Percentiles rank a stretch among this genome's conserved stretches.
Conservation (phyloP, 92 coral and sea anemone genomes). For the Meandrina meandrites region DNA sequence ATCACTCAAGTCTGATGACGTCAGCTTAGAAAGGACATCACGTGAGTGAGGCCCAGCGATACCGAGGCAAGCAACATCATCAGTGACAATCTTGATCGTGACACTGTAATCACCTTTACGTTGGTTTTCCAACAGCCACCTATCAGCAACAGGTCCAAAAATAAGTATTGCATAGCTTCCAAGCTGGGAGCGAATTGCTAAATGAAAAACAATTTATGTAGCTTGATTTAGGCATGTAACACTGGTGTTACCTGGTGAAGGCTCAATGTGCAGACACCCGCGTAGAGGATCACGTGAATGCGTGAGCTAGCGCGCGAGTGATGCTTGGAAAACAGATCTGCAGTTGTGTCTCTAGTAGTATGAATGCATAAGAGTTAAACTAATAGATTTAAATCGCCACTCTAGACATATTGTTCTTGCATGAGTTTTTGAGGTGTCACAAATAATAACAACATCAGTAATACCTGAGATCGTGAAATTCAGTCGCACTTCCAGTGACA, state of each 20-base stretch:
- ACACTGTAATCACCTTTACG: constrained; percentile 38
- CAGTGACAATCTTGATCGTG: constrained; percentile 45
- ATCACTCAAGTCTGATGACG: constrained; percentile 41
- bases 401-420: too few species aligned
- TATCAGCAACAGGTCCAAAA: background rate
- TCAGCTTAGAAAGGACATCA: constrained; percentile 49
- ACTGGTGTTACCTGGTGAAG: too few species aligned
- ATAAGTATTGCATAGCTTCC: background rate
- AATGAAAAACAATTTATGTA: too few species aligned
- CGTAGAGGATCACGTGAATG: too few species aligned
- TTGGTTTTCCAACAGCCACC: constrained; percentile 55
- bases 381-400: background rate
- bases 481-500: constrained; percentile 44
- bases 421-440: background rate
- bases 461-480: constrained; percentile 63
- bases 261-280: too few species aligned
- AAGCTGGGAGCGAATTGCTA: background rate
- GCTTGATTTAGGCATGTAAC: too few species aligned
- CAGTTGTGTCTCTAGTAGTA: background rate
- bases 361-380: background rate
- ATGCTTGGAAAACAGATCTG: background rate
- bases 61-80: constrained; percentile 49
- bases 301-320: background rate
- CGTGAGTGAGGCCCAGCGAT: constrained; percentile 61
- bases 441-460: background rate